phyloP scores from a whole-genome alignment of 2,888 invertebrate genomes.

The Cybosia mesomella region DNA sequence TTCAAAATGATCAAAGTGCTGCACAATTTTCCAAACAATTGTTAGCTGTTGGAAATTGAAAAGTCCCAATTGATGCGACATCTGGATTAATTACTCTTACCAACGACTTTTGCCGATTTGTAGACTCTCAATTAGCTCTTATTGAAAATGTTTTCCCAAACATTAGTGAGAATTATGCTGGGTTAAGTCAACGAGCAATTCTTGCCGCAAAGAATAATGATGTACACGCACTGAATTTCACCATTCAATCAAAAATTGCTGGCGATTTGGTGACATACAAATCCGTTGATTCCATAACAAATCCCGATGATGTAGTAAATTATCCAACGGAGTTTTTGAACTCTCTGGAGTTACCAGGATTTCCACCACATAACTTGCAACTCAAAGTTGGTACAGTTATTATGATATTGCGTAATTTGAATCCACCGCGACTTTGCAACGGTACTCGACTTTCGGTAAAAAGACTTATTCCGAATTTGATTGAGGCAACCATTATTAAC shows the following conservation, averaged over 20 bases:
- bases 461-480: constrained; percentile 26
- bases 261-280: constrained; percentile 26
- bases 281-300: constrained; percentile 31
- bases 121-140: constrained; percentile 45
- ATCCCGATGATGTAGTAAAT: constrained; percentile 33
- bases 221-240: constrained; percentile 27
- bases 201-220: constrained; percentile 51
- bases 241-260: constrained; percentile 23
- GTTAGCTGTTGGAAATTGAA: constrained; percentile 46
- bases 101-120: constrained; percentile 35
- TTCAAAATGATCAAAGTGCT: constrained; percentile 43
- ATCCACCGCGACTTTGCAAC: constrained; percentile 26
- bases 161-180: constrained; percentile 45
- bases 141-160: constrained; percentile 51
- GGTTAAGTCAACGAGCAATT: constrained; percentile 54
- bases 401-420: constrained; percentile 34
- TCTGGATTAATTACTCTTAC: constrained; percentile 39
- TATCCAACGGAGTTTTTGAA: constrained; percentile 43
- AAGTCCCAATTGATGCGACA: constrained; percentile 38
- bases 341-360: constrained; percentile 38
- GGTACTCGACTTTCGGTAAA: constrained; percentile 30
- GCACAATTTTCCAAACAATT: constrained; percentile 47
- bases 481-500: constrained; percentile 31
- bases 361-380: constrained; percentile 34
- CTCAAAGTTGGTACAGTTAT: constrained; percentile 28